Base-by-base conservation (phyloP, 2,888 invertebrate genomes). In the Cryptocheilus praepositus region DNA sequence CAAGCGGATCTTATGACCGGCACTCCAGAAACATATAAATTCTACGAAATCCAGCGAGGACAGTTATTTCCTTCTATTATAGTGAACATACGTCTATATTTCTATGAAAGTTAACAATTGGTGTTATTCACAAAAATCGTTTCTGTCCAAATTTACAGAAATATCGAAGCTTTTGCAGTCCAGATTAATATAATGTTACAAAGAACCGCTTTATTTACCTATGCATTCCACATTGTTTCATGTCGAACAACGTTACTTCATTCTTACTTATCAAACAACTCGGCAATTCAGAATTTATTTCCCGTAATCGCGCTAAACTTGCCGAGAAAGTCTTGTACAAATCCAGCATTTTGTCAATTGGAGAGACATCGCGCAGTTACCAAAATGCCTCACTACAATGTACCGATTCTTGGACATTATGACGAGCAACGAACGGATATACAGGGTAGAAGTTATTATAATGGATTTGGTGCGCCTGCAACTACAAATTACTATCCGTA, bases 401-500 rank as follows among this genome's bases (percentile, higher is more conserved):
- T 59, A 4, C n/a, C 5, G 4, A 46, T 49, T 46, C n/a, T 49
- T 46, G 36, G 25, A 15, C 43, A 44, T 25, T 54, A 51, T 54
- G 13, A 4, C 13, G 51, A 55, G 22, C 13, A 59, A 67, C 21
- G 51, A 51, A 28, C 51, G 0, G 44, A 36, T 57, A 49, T 74
- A 21, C 66, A 63, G 43, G 52, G 43, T 22, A 82, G 84, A 64
- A 86, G 83, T 74, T 86, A 87, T 64, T 82, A 85, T 57, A 70
- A 67, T 55, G 75, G 75, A 53, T 82, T 76, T 60, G 81, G 79
- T 16, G 64, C 74, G 13, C 81, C 82, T 0, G 70, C 79, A 18
- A 67, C 77, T 11, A 81, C 83, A 4, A 68, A 84, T 22, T 81
- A 81, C 65, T 82, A 85, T 63, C 83, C 84, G 86, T 86, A 71